These are phyloP conservation scores for Raja brachyura DNA, from an alignment of 2,113 vertebrate species.

Conservation along the genomic window DNA sequence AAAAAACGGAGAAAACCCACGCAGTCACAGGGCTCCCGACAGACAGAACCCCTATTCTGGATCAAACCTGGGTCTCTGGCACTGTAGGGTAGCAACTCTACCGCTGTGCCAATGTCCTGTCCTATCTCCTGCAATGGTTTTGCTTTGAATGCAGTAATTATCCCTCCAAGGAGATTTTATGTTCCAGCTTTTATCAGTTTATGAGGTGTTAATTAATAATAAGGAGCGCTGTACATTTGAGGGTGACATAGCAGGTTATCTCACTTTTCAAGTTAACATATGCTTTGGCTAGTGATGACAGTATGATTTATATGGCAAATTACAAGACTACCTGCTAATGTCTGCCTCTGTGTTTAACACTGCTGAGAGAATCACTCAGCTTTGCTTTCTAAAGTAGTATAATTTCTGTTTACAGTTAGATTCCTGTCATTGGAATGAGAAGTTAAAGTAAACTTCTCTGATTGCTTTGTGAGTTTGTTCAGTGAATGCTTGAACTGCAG, in stretches of 20 bases:
- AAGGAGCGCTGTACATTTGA: neutral
- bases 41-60: too few relatives aligned
- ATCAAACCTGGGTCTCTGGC: too few relatives aligned
- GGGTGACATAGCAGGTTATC: conserved; percentile 24
- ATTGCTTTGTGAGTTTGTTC: conserved; percentile 22
- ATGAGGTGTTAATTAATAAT: conserved; percentile 27
- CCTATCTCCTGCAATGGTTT: neutral
- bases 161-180: neutral
- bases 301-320: conserved; percentile 30
- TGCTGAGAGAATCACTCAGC: conserved; percentile 17
- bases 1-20: too few relatives aligned
- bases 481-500: neutral
- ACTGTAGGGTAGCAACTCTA: too few relatives aligned
- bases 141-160: neutral
- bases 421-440: conserved; percentile 20
- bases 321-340: conserved; percentile 32
- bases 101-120: too few relatives aligned
- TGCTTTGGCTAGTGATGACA: conserved; percentile 14
- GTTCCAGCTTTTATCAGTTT: neutral
- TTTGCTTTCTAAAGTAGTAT: conserved; percentile 6
- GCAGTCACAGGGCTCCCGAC: too few relatives aligned
- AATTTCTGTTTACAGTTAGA: conserved; percentile 24
- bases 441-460: conserved; percentile 29
- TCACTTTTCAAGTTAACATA: conserved; percentile 15
- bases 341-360: conserved; percentile 1